Evolutionary conservation across 2,113 vertebrate species (phyloP).

Genomic region (Gulo gulo): DNA sequence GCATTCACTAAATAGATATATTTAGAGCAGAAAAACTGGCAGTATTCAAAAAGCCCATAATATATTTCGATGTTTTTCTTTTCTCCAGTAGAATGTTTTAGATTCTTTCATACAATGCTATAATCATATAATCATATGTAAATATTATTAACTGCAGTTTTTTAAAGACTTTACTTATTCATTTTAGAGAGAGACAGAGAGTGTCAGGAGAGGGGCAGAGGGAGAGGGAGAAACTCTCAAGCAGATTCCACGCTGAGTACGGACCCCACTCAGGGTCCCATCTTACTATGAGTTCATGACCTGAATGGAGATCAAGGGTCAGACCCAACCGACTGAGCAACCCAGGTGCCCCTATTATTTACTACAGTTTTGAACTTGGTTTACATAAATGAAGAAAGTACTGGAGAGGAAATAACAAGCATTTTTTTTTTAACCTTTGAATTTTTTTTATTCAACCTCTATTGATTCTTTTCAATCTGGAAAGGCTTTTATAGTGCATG

Average conservation of each 20-base stretch:
- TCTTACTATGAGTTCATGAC: background rate
- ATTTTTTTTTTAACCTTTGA: background rate
- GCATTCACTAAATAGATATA: background rate
- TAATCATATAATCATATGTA: background rate
- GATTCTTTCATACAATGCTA: background rate
- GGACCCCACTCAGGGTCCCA: rapidly evolving
- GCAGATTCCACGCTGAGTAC: background rate
- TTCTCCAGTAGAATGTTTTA: background rate
- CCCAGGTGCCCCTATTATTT: background rate
- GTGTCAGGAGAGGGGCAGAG: background rate
- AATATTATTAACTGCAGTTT: background rate
- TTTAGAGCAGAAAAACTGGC: background rate
- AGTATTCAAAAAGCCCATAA: background rate
- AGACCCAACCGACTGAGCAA: background rate
- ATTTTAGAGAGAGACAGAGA: background rate
- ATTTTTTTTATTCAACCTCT: background rate
- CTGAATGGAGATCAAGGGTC: background rate
- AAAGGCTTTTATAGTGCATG: background rate
- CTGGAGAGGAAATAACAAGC: background rate
- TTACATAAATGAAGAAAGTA: background rate
- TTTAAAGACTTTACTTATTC: background rate
- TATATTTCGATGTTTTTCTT: background rate
- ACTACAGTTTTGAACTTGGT: background rate
- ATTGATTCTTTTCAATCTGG: background rate
- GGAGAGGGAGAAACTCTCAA: background rate